Conservation (phyloP, 1,140 invertebrate genomes). For the Eulimnadia texana region DNA sequence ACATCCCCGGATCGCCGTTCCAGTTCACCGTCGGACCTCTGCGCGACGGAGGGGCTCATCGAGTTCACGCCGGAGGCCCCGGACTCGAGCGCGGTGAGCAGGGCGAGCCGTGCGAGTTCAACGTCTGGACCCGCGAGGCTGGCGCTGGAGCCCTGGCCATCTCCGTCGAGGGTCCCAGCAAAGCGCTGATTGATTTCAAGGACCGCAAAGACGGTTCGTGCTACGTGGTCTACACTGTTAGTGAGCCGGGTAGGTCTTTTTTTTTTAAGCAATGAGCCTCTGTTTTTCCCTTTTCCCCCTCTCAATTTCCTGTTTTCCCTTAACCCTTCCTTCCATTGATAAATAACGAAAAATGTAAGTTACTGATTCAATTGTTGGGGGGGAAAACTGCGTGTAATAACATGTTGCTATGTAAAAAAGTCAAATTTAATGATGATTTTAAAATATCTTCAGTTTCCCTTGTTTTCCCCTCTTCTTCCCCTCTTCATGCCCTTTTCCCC, state of each 20-base stretch:
- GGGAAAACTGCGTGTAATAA: too few relatives aligned
- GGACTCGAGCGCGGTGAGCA: conserved; percentile 77
- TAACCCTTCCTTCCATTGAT: too few relatives aligned
- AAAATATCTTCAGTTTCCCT: too few relatives aligned
- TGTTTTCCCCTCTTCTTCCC: too few relatives aligned
- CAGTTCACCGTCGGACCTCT: conserved; percentile 88
- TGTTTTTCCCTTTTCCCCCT: too few relatives aligned
- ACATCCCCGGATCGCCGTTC: conserved; percentile 86
- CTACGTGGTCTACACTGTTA: conserved; percentile 82
- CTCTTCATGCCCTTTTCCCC: too few relatives aligned
- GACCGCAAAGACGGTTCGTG: conserved; percentile 91
- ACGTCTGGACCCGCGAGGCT: conserved; percentile 94
- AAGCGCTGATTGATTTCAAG: conserved; percentile 93
- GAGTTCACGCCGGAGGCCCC: conserved; percentile 75
- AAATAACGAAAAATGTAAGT: too few relatives aligned
- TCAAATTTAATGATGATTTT: too few relatives aligned
- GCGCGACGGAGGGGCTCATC: conserved; percentile 59
- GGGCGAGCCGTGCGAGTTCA: conserved; percentile 78
- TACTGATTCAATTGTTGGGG: too few relatives aligned
- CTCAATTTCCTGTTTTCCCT: conserved; percentile 19
- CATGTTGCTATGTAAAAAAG: too few relatives aligned
- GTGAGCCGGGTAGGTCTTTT: conserved; percentile 59
- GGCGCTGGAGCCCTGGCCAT: conserved; percentile 90
- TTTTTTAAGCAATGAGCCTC: too few relatives aligned
- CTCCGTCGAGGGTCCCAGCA: conserved; percentile 91